These are phyloP conservation scores for Nixonia krombeini DNA, from an alignment of 1,140 invertebrate species.

Conservation along the genomic window DNA sequence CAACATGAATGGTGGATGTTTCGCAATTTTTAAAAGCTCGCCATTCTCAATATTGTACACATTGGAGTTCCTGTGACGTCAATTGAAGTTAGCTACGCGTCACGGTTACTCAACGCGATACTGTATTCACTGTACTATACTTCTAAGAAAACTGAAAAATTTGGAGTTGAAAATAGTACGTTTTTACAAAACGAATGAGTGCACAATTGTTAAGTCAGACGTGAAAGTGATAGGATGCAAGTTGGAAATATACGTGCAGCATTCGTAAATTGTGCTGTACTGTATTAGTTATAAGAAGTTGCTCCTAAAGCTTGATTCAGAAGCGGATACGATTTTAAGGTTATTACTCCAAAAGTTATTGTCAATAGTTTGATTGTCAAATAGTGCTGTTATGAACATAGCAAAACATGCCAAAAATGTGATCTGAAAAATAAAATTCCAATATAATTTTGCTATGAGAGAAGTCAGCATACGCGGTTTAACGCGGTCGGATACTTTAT, in stretches of 20 bases:
- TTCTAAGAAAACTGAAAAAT: too few species aligned
- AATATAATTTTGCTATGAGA: neutral
- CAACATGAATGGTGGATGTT: too few species aligned
- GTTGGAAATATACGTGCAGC: neutral
- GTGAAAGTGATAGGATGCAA: neutral
- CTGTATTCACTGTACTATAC: too few species aligned
- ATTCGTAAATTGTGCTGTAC: neutral
- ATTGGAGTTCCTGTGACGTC: too few species aligned
- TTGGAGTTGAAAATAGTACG: neutral
- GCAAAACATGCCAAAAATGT: neutral
- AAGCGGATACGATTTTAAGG: constrained; percentile 43
- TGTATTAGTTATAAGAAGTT: constrained; percentile 20
- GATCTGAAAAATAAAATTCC: neutral
- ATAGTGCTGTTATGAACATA: constrained; percentile 26
- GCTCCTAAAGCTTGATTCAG: constrained; percentile 36
- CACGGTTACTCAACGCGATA: too few species aligned
- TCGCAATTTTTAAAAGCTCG: too few species aligned
- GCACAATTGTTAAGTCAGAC: neutral
- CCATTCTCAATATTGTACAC: too few species aligned
- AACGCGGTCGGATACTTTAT: constrained; percentile 14
- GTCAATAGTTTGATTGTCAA: neutral
- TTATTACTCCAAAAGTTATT: constrained; percentile 27
- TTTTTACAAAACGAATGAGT: neutral
- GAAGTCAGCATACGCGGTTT: neutral
- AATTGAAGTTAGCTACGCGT: too few species aligned